These are phyloP conservation scores for Leptogaster cylindrica DNA, from an alignment of 2,888 invertebrate genomes.

Conservation along the genomic window DNA sequence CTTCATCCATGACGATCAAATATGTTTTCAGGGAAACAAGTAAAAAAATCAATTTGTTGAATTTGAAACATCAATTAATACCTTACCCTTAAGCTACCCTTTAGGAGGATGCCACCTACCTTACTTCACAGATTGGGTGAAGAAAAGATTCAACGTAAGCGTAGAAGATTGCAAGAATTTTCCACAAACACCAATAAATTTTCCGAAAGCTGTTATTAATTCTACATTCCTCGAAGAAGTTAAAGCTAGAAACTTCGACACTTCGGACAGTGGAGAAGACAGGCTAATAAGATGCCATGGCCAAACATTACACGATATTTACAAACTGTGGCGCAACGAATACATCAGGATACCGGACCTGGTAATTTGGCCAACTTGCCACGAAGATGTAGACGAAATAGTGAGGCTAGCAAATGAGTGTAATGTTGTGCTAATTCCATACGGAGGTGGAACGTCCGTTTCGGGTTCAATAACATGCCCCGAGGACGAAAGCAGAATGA, in stretches of 20 bases:
- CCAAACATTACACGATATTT: conserved; percentile 91
- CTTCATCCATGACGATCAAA: conserved; percentile 67
- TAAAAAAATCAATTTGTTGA: conserved; percentile 60
- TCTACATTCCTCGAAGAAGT: conserved; percentile 68
- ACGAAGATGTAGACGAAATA: conserved; percentile 83
- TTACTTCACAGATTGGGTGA: conserved; percentile 81
- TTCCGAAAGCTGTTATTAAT: conserved; percentile 72
- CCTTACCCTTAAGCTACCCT: conserved; percentile 70
- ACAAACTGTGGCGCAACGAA: conserved; percentile 72
- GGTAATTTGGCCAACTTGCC: conserved; percentile 88
- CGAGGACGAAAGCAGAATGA: conserved; percentile 74
- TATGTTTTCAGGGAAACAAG: conserved; percentile 86
- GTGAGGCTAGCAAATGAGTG: conserved; percentile 76
- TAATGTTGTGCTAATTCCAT: conserved; percentile 87
- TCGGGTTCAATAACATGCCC: conserved; percentile 89
- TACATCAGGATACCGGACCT: conserved; percentile 91
- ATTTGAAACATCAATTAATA: neutral
- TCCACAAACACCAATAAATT: conserved; percentile 68
- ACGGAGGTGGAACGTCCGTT: conserved; percentile 94
- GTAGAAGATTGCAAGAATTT: conserved; percentile 61
- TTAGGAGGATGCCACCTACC: conserved; percentile 75
- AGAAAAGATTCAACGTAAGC: conserved; percentile 73
- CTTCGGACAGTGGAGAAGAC: conserved; percentile 80
- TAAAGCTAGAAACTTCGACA: conserved; percentile 64
- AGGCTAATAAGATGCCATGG: conserved; percentile 89